Base-by-base conservation (phyloP, 92 coral and sea anemone species). In the Epizoanthus illoricatus region DNA sequence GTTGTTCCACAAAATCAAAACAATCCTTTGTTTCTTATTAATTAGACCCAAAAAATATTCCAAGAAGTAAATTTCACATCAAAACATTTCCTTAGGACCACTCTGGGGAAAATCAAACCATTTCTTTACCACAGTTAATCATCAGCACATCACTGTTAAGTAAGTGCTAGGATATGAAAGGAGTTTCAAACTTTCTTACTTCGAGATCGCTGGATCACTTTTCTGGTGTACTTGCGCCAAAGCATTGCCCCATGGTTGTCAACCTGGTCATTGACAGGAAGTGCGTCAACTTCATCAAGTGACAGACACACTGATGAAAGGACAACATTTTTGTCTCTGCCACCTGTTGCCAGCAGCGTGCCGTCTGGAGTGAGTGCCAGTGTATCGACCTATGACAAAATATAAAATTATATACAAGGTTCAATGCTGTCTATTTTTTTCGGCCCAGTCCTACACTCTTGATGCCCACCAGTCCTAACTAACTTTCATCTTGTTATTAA, bases 351-450 rank as follows among this genome's bases (percentile, higher is more conserved):
- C 73, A 96, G 76, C 15, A 96, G 89, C 5, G 99, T 89, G 11
- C 99, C 99, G 88, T 96, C 99, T 3, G 97, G 96, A 21, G 99
- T 91, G 45, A 96, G 84, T 20, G 97, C 88, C 18, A 96, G 86
- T 5, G 99, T 80, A 43, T 96, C 98, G 47, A 96, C 91, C 99
- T 96, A 61, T 59, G 65, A 63, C 4, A 61, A 43, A 56, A 4
- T 62, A 7, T 7, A 39, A 3, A 12, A 49, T 28, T 15, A 28
- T 4, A 7, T 13, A 5, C 16, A 12, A 12, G 2, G 36, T 28
- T 28, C 36, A 28, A 28, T 2, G 2, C 36, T 28, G 36, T 28
- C 36, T 28, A 2, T 28, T 28, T 28, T 28, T 28, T 28, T 28
- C n/a, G 36, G 36, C 36, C 36, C 36, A 28, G 36, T 28, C 36